phyloP scores from a whole-genome alignment of 2,888 invertebrate species.

The Andricus quercusramuli region DNA sequence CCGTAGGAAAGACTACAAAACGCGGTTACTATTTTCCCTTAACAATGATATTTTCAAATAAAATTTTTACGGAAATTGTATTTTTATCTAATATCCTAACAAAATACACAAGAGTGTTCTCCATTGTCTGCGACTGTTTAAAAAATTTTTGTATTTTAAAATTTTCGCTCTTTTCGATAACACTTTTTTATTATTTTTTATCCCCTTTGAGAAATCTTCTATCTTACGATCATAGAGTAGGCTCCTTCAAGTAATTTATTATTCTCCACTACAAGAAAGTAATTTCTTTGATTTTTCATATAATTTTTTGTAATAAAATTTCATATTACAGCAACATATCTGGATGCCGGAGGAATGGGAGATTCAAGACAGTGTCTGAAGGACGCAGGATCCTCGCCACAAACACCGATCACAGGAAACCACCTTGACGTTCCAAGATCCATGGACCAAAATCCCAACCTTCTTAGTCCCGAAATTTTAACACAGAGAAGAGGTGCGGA shows the following conservation, averaged over 20 bases:
- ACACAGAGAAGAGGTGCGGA: slow-evolving; percentile 83
- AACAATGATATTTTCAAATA: background rate
- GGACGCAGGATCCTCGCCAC: slow-evolving; percentile 82
- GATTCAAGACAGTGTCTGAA: slow-evolving; percentile 84
- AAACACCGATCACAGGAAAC: slow-evolving; percentile 83
- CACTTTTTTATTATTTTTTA: background rate
- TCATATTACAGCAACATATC: slow-evolving; percentile 80
- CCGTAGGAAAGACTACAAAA: too few relatives aligned
- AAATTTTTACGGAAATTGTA: background rate
- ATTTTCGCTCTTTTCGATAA: background rate
- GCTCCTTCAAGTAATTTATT: background rate
- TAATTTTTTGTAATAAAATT: slow-evolving; percentile 13
- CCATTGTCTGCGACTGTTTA: background rate
- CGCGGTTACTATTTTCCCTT: background rate
- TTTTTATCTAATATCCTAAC: background rate
- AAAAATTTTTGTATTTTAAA: background rate
- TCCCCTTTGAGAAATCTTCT: background rate
- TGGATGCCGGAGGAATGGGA: slow-evolving; percentile 79
- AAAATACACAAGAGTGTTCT: background rate
- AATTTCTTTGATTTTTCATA: background rate
- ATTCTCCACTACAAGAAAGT: background rate
- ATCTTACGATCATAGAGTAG: background rate
- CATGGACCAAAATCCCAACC: slow-evolving; percentile 87
- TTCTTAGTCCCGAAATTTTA: slow-evolving; percentile 89
- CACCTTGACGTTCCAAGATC: slow-evolving; percentile 89